phyloP scores from a whole-genome alignment of 2,888 invertebrate genomes.

The Acholoe squamosa region DNA sequence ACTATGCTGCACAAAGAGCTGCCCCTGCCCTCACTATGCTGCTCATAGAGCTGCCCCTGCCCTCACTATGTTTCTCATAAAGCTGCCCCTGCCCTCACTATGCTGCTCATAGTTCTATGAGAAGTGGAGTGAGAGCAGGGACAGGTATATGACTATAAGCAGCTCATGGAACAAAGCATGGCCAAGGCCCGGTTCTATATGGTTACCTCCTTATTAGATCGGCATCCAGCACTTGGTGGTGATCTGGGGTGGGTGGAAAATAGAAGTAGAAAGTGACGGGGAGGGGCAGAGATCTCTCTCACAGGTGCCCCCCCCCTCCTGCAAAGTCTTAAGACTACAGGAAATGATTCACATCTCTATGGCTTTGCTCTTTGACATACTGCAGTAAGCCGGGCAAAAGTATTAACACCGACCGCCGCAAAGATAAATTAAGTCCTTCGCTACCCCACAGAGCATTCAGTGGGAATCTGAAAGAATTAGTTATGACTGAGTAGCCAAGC shows the following conservation, averaged over 20 bases:
- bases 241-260: not conserved
- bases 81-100: too few species aligned
- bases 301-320: not conserved
- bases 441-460: not conserved
- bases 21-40: too few species aligned
- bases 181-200: not conserved
- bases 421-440: constrained; percentile 7
- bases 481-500: too few species aligned
- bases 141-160: too few species aligned
- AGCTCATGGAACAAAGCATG: too few species aligned
- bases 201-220: not conserved
- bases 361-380: not conserved
- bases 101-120: too few species aligned
- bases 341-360: constrained; percentile 28
- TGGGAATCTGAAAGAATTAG: too few species aligned
- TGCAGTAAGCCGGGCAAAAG: not conserved
- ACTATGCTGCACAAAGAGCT: too few species aligned
- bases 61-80: too few species aligned
- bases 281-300: not conserved
- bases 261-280: too few species aligned
- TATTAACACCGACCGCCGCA: not conserved
- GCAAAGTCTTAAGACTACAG: not conserved
- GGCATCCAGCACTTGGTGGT: not conserved
- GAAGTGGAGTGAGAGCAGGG: not conserved
- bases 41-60: too few species aligned